Base-by-base conservation (phyloP, 2,797 vertebrate genomes). In the Eulemur albifrons region DNA sequence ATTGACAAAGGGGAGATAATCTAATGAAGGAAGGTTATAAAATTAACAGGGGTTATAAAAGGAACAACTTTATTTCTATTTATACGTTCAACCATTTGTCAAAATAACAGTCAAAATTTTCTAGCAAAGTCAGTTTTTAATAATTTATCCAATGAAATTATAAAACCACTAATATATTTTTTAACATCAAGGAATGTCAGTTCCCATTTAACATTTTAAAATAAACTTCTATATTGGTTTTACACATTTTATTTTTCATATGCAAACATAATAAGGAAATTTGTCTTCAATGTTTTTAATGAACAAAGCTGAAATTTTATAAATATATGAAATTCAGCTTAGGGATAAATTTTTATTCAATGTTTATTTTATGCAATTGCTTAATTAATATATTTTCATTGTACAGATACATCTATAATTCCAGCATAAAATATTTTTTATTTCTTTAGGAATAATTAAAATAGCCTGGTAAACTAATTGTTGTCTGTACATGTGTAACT, bases 1-100 rank as follows among this genome's bases (percentile, higher is more conserved):
- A 72, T 79, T 95, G 87, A 94, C 86, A 97, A 90, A 90, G 81
- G 63, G 75, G 94, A 94, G 72, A 95, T 89, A 97, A 96, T 96
- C 69, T 96, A 75, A 88, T 96, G 89, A 87, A 89, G 93, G 93
- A 86, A 30, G 12, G 45, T 43, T 91, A 87, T 72, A 57, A 82
- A 98, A 93, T 72, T 96, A 97, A 93, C 23, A 97, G 63, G 93
- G 79, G 45, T n/a, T n/a, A 43, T 82, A 93, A 59, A 79, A 95
- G 69, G 45, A 65, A 65, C 27, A 61, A 70, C 2, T 52, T 90
- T 82, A 82, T 45, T 93, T 90, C 38, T 88, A 45, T 67, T 96
- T 48, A 96, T 96, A 84, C 5, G 25, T 72, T 91, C 40, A 67
- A 96, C 13, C 27, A 48, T 54, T 81, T 81, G 32, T 25, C 8